These are phyloP conservation scores for Platysteira castanea DNA, from an alignment of 2,113 vertebrate species.

Conservation along the genomic window DNA sequence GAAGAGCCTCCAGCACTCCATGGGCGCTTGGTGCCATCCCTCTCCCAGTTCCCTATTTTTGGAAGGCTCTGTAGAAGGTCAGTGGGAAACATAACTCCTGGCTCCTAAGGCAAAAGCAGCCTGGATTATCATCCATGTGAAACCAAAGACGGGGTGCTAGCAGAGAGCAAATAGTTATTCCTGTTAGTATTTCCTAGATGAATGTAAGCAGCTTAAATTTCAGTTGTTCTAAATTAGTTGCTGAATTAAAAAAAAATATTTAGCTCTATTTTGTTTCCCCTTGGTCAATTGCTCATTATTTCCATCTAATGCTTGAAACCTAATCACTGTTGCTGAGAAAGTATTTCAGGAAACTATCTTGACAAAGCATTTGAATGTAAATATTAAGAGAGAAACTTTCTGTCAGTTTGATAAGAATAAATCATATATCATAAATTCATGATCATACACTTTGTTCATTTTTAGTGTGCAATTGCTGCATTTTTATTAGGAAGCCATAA, in stretches of 20 bases:
- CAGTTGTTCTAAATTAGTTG: slow-evolving; percentile 40
- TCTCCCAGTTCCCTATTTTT: slow-evolving; percentile 31
- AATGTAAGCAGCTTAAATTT: slow-evolving; percentile 21
- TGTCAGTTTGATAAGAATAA: neutral
- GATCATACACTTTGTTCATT: neutral
- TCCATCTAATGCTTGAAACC: neutral
- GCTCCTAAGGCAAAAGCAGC: slow-evolving; percentile 38
- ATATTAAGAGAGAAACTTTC: neutral
- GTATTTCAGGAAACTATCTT: neutral
- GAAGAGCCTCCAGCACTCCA: neutral
- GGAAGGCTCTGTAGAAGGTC: slow-evolving; percentile 51
- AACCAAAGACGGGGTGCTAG: neutral
- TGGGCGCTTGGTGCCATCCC: neutral
- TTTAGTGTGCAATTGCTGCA: neutral
- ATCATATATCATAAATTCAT: neutral
- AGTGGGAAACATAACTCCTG: slow-evolving; percentile 18
- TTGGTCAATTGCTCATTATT: neutral
- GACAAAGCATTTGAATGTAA: neutral
- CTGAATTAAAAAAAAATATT: neutral
- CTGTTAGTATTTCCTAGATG: slow-evolving; percentile 49
- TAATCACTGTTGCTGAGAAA: neutral
- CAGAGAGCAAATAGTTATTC: slow-evolving; percentile 32
- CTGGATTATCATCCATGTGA: slow-evolving; percentile 50
- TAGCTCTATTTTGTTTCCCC: neutral
- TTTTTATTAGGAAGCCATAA: neutral